phyloP scores from a whole-genome alignment of 2,888 invertebrate genomes.

The Ochropleura leucogaster region DNA sequence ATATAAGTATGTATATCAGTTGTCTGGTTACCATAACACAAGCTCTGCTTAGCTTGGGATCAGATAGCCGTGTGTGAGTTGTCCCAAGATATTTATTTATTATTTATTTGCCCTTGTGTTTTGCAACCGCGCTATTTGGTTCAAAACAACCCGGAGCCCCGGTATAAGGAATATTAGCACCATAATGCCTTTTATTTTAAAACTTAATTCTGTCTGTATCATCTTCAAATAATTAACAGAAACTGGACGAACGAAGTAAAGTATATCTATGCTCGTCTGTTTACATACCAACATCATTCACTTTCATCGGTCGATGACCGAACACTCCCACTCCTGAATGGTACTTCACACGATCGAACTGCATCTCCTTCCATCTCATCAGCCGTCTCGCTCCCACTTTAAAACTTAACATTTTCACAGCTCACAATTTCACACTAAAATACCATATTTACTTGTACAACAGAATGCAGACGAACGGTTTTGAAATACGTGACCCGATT shows the following conservation, averaged over 20 bases:
- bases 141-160: too few species aligned
- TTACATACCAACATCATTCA: conserved; percentile 81
- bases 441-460: conserved; percentile 59
- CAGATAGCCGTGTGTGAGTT: too few species aligned
- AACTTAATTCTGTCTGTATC: not conserved
- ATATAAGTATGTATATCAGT: too few species aligned
- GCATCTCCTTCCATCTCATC: conserved; percentile 75
- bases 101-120: too few species aligned
- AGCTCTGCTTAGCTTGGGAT: too few species aligned
- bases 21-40: too few species aligned
- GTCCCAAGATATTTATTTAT: too few species aligned
- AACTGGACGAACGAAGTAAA: not conserved
- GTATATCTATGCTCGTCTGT: conserved; percentile 11
- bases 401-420: conserved; percentile 77
- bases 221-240: not conserved
- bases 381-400: conserved; percentile 79
- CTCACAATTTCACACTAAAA: conserved; percentile 59
- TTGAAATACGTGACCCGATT: conserved; percentile 49
- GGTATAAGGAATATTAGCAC: not conserved
- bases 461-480: conserved; percentile 17
- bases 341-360: conserved; percentile 79
- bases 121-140: too few species aligned
- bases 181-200: not conserved
- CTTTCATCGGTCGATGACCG: conserved; percentile 89
- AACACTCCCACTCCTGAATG: conserved; percentile 91